These are phyloP conservation scores for Ectropis crepuscularia DNA, from an alignment of 2,888 invertebrate genomes.

Conservation along the genomic window DNA sequence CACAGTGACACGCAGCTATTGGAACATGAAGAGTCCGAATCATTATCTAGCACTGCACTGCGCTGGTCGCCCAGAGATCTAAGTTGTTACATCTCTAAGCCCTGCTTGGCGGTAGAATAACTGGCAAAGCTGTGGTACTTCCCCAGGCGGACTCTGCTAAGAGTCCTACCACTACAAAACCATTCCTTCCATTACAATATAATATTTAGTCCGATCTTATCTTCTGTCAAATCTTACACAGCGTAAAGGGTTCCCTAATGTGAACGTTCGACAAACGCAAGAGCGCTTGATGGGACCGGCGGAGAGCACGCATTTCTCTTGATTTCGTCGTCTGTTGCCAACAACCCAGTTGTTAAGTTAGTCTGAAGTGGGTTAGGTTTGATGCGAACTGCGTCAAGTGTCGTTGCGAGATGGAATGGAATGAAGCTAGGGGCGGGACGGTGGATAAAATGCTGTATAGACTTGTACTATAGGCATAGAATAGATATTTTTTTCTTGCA, in stretches of 20 bases:
- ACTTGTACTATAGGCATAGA: neutral
- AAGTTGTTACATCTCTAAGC: no score
- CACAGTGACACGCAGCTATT: no score
- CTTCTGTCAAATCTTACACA: constrained; percentile 2
- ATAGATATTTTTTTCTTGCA: no score
- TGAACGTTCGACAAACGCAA: constrained; percentile 56
- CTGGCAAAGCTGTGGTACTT: no score
- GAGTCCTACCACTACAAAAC: no score
- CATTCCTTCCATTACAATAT: no score
- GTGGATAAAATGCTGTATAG: neutral
- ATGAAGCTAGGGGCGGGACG: constrained; percentile 1
- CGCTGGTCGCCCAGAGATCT: no score
- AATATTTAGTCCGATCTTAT: neutral
- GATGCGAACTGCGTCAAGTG: constrained; percentile 18
- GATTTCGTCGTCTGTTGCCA: constrained; percentile 47
- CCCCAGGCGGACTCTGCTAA: no score
- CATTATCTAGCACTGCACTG: no score
- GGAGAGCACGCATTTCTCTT: constrained; percentile 55
- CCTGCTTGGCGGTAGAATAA: no score
- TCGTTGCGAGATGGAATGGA: constrained; percentile 6
- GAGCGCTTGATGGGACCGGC: constrained; percentile 59
- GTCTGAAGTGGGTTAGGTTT: constrained; percentile 35
- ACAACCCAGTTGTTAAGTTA: constrained; percentile 39
- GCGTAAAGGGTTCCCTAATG: constrained; percentile 59
- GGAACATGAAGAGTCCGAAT: no score